Percentiles rank a stretch among this genome's conserved stretches.
phyloP scores from a whole-genome alignment of 2,797 vertebrate genomes.

The Acridotheres tristis region DNA sequence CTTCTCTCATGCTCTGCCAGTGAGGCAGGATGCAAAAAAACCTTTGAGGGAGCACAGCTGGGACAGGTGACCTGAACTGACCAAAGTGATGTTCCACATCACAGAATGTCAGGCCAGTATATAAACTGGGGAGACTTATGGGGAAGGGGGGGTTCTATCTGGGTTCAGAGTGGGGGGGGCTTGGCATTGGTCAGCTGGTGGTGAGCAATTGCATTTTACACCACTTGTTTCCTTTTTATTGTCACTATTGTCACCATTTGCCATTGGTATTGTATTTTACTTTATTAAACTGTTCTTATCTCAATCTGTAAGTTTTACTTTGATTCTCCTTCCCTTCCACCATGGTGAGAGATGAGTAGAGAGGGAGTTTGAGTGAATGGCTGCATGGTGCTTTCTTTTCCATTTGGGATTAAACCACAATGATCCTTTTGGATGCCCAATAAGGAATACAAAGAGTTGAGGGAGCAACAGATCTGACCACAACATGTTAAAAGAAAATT shows the following conservation, averaged over 20 bases:
- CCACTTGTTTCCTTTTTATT: not conserved
- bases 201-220: not conserved
- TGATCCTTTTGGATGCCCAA: not conserved
- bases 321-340: not conserved
- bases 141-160: not conserved
- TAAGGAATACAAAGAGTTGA: not conserved
- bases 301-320: not conserved
- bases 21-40: not conserved
- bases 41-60: not conserved
- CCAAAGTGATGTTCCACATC: not conserved
- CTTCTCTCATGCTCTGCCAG: not conserved
- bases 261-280: not conserved
- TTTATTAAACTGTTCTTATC: not conserved
- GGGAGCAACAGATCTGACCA: not conserved
- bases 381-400: not conserved
- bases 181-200: not conserved
- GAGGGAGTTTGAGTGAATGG: not conserved
- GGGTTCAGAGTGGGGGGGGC: not conserved
- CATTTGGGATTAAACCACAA: not conserved
- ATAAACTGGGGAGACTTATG: not conserved
- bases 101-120: not conserved
- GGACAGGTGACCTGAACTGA: not conserved
- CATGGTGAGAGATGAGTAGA: rapidly evolving
- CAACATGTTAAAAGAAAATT: not conserved
- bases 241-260: not conserved